These are phyloP conservation scores for Sebastes diploproa DNA, from an alignment of 2,797 vertebrate genomes.

Conservation along the genomic window DNA sequence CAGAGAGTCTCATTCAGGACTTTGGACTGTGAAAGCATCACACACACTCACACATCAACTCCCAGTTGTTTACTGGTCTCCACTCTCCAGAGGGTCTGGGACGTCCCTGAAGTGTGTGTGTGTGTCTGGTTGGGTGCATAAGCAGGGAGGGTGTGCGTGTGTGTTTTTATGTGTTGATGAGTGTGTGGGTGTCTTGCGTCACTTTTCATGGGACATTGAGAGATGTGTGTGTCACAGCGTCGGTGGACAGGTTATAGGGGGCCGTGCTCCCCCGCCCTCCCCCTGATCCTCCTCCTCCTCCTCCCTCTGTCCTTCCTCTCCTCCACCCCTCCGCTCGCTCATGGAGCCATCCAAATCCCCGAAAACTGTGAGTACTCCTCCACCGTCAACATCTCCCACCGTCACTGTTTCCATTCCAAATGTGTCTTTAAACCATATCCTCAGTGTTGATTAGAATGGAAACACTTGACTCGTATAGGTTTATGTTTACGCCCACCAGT, in stretches of 20 bases:
- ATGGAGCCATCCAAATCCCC: constrained; percentile 69
- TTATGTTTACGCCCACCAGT: neutral
- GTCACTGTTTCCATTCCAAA: neutral
- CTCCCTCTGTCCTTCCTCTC: constrained; percentile 55
- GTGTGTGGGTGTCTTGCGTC: constrained; percentile 46
- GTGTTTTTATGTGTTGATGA: constrained; percentile 53
- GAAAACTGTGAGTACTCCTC: constrained; percentile 66
- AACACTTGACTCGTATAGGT: neutral
- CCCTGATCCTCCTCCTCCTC: constrained; percentile 44
- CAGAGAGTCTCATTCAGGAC: neutral
- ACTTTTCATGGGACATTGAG: constrained; percentile 74
- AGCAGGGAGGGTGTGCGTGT: constrained; percentile 16
- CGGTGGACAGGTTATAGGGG: constrained; percentile 58
- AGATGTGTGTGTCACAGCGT: constrained; percentile 69
- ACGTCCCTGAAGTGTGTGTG: constrained; percentile 42
- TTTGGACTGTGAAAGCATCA: neutral
- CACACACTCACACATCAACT: neutral
- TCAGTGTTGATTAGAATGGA: neutral
- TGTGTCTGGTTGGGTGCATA: constrained; percentile 22
- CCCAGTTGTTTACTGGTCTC: constrained; percentile 1
- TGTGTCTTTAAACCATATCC: neutral
- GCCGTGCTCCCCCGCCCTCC: constrained; percentile 21
- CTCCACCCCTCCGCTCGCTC: constrained; percentile 36
- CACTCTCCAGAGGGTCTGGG: constrained; percentile 2
- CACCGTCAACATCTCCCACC: neutral